These are phyloP conservation scores for Alca torda DNA, from an alignment of 2,797 vertebrate genomes.

Conservation along the genomic window DNA sequence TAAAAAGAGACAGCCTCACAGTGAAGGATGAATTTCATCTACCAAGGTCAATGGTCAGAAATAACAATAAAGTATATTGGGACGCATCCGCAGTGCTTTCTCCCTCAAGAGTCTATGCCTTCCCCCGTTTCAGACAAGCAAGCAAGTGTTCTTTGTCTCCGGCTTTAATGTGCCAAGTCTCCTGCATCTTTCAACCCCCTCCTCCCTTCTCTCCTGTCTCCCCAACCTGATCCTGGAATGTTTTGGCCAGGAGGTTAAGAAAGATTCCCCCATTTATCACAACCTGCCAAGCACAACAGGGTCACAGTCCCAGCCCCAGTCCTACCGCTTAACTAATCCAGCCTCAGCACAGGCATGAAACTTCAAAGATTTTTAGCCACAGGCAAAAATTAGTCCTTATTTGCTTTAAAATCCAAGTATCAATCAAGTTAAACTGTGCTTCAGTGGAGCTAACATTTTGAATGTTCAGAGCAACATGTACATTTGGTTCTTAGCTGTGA, in stretches of 20 bases:
- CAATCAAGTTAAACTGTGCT: constrained; percentile 64
- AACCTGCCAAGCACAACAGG: constrained; percentile 74
- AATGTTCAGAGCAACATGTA: not conserved
- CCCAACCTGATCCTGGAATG: constrained; percentile 70
- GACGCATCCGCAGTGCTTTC: not conserved
- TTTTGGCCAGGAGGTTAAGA: constrained; percentile 74
- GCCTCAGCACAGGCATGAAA: constrained; percentile 54
- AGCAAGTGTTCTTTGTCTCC: constrained; percentile 5
- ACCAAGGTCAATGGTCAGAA: not conserved
- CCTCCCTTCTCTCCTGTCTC: not conserved
- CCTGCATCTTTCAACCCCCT: not conserved
- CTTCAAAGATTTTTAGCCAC: constrained; percentile 75
- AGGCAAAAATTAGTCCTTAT: constrained; percentile 70
- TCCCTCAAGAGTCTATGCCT: not conserved
- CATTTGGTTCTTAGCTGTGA: constrained; percentile 2
- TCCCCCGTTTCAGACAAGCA: not conserved
- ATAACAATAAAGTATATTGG: not conserved
- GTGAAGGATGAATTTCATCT: not conserved
- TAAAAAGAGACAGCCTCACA: not conserved
- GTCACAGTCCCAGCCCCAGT: constrained; percentile 58
- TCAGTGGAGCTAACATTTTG: constrained; percentile 9
- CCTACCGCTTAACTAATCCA: constrained; percentile 67
- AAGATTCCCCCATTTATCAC: constrained; percentile 75
- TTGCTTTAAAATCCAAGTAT: constrained; percentile 68
- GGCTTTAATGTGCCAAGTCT: not conserved